Evolutionary conservation across 2,797 vertebrate genomes (phyloP).

Genomic region (Melanotaenia parkinsoni): DNA sequence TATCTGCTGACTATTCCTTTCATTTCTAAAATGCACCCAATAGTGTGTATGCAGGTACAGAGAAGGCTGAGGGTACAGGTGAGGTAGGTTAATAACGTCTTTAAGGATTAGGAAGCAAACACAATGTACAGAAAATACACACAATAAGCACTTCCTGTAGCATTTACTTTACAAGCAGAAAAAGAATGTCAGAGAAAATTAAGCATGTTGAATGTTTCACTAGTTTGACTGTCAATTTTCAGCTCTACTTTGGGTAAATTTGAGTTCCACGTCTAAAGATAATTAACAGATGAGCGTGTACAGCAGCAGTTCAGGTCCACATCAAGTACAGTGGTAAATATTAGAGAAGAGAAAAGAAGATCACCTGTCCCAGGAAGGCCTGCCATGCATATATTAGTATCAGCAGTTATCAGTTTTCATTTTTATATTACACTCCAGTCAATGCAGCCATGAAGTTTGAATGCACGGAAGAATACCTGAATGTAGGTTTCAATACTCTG

Average conservation of each 20-base stretch:
- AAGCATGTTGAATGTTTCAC: conserved; percentile 1
- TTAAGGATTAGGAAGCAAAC: conserved; percentile 23
- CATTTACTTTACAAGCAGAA: conserved; percentile 24
- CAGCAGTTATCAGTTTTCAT: neutral
- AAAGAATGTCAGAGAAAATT: conserved; percentile 24
- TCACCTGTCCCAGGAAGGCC: neutral
- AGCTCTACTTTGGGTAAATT: conserved; percentile 33
- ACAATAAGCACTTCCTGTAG: conserved; percentile 29
- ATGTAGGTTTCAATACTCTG: conserved; percentile 17
- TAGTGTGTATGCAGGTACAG: conserved; percentile 20
- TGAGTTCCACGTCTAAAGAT: conserved; percentile 12
- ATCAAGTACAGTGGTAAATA: conserved; percentile 18
- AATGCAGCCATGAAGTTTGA: conserved; percentile 7
- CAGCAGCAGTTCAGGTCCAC: conserved; percentile 30
- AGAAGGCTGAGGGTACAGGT: conserved; percentile 55
- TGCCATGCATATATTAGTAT: neutral
- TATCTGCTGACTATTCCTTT: conserved; percentile 3
- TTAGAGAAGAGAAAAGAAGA: conserved; percentile 15
- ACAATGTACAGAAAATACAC: conserved; percentile 22
- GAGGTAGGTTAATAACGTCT: conserved; percentile 72
- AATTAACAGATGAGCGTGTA: conserved; percentile 23
- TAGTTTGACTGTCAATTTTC: conserved; percentile 20
- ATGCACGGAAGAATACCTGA: conserved; percentile 12
- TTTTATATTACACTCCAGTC: conserved; percentile 9
- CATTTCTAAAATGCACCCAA: conserved; percentile 27